Conservation (phyloP, 2,888 invertebrate species). For the Diplolepis rosae region DNA sequence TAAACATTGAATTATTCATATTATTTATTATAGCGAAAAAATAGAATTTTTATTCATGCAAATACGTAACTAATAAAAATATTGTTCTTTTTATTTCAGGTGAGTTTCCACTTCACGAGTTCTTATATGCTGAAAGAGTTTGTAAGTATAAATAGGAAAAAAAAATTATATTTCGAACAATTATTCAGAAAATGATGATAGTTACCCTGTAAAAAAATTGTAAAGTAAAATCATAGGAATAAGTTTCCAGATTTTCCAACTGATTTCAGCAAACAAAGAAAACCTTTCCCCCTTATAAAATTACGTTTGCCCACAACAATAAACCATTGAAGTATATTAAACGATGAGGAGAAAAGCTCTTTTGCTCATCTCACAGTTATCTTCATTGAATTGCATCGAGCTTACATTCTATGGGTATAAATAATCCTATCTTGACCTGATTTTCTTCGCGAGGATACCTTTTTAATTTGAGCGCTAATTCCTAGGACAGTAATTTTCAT, state of each 20-base stretch:
- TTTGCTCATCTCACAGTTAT: constrained; percentile 19
- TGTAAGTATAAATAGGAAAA: background rate
- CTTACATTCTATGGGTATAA: constrained; percentile 24
- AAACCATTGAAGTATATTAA: constrained; percentile 26
- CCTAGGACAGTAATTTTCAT: background rate
- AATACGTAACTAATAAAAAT: background rate
- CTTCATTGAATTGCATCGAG: constrained; percentile 21
- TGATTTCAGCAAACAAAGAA: constrained; percentile 5
- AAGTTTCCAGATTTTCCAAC: background rate
- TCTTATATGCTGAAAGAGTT: background rate
- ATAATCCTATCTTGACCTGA: constrained; percentile 24
- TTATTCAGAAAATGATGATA: too few species aligned
- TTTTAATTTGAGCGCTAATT: constrained; percentile 1
- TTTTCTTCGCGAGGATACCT: constrained; percentile 4
- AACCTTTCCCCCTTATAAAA: background rate
- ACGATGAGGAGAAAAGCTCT: constrained; percentile 22
- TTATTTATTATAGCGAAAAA: too few species aligned
- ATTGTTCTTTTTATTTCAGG: background rate
- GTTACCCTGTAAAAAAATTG: too few species aligned
- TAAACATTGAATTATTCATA: too few species aligned
- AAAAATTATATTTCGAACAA: too few species aligned
- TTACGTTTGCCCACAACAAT: constrained; percentile 13
- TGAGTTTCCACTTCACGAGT: background rate
- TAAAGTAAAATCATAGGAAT: background rate
- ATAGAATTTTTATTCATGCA: too few species aligned